These are phyloP conservation scores for Zapus hudsonius DNA, from an alignment of 2,113 vertebrate genomes.

Conservation along the genomic window DNA sequence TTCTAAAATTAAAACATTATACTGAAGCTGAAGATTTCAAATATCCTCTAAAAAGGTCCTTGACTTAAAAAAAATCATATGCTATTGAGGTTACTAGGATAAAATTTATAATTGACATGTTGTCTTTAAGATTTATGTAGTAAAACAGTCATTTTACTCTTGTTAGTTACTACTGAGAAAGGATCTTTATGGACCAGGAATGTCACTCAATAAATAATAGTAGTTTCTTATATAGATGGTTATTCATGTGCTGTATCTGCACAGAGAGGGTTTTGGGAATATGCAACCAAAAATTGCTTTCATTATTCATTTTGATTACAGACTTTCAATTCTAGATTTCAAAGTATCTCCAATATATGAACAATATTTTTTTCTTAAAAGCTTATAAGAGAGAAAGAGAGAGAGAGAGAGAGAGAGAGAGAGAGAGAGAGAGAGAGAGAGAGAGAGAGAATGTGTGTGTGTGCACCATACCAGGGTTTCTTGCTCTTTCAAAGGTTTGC, in stretches of 20 bases:
- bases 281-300: not conserved
- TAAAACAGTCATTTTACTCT: not conserved
- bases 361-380: not conserved
- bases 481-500: too few species aligned
- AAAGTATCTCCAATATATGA: not conserved
- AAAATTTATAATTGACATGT: not conserved
- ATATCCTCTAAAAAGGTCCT: not conserved
- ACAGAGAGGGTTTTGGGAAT: not conserved
- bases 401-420: too few species aligned
- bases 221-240: not conserved
- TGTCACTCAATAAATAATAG: not conserved
- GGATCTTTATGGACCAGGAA: not conserved
- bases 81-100: not conserved
- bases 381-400: too few species aligned
- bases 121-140: not conserved
- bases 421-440: too few species aligned
- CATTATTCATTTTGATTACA: not conserved
- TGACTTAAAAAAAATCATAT: not conserved
- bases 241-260: not conserved
- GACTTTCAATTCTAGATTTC: not conserved
- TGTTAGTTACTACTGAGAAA: not conserved
- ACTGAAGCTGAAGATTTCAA: not conserved
- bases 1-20: not conserved
- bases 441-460: too few species aligned
- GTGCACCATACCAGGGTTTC: too few species aligned